These are phyloP conservation scores for Danio aesculapii DNA, from an alignment of 2,797 vertebrate species.

Conservation along the genomic window DNA sequence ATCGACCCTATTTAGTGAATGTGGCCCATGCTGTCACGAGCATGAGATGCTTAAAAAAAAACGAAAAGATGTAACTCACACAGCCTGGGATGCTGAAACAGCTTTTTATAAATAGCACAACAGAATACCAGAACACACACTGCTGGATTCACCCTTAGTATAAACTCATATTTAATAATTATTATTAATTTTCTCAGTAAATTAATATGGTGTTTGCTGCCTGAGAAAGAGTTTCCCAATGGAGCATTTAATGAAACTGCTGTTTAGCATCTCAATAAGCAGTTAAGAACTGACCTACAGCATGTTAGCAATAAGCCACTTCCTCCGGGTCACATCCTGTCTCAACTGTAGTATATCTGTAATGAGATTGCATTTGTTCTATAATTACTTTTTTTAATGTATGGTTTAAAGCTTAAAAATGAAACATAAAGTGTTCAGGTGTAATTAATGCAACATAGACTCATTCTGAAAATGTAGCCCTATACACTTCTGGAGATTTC, in stretches of 20 bases:
- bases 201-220: background rate
- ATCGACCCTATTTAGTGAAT: no score
- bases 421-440: no score
- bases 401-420: background rate
- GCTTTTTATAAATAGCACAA: background rate
- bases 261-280: slow-evolving; percentile 17
- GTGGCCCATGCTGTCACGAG: no score
- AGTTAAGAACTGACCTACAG: slow-evolving; percentile 48
- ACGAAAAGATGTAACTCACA: background rate
- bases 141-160: background rate
- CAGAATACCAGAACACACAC: background rate
- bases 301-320: slow-evolving; percentile 60
- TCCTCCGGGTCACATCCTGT: slow-evolving; percentile 58
- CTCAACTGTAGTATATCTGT: slow-evolving; percentile 53
- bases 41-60: slow-evolving; percentile 2
- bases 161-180: slow-evolving; percentile 2
- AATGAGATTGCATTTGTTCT: slow-evolving; percentile 42
- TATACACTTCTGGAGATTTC: no score
- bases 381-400: background rate
- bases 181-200: background rate
- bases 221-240: background rate
- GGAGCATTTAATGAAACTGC: background rate
- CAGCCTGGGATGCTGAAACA: background rate
- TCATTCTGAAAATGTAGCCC: no score
- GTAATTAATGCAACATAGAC: no score